A percentile compares a stretch with the other conserved stretches of the same genome.
Conservation (phyloP, 2,888 invertebrate genomes). For the Dione vanillae region DNA sequence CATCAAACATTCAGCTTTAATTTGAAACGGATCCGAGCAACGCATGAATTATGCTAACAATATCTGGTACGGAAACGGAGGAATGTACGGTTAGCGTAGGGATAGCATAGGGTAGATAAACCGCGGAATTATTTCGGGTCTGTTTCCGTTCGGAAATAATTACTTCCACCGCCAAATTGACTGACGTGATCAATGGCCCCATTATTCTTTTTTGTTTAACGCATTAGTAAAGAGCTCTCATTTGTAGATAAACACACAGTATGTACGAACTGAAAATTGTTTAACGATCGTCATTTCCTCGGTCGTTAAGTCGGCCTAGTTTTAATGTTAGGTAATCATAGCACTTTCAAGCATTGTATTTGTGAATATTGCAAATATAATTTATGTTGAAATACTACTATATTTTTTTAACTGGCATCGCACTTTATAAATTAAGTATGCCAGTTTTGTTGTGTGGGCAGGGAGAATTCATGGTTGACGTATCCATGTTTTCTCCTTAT, state of each 20-base stretch:
- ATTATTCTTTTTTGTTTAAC: slow-evolving; percentile 64
- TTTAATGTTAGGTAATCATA: slow-evolving; percentile 24
- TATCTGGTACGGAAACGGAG: slow-evolving; percentile 43
- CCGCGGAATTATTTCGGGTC: slow-evolving; percentile 57
- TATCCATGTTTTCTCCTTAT: too few species aligned
- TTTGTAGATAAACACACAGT: slow-evolving; percentile 54
- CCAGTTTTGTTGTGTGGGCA: too few species aligned
- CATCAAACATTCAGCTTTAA: slow-evolving; percentile 61
- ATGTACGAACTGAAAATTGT: slow-evolving; percentile 55
- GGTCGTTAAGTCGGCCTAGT: slow-evolving; percentile 39
- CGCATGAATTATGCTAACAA: slow-evolving; percentile 44
- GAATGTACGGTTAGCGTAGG: slow-evolving; percentile 39
- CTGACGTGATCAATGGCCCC: slow-evolving; percentile 60
- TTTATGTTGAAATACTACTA: not conserved
- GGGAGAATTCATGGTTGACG: not conserved
- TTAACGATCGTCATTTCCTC: slow-evolving; percentile 63
- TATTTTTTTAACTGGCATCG: not conserved
- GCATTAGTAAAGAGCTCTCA: slow-evolving; percentile 57
- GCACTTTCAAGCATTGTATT: not conserved
- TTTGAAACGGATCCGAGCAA: slow-evolving; percentile 53
- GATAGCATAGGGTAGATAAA: slow-evolving; percentile 57
- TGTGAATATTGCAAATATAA: not conserved
- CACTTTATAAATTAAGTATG: too few species aligned
- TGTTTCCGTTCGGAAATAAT: slow-evolving; percentile 70
- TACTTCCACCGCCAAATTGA: slow-evolving; percentile 52